These are phyloP conservation scores for Aphidius colemani DNA, from an alignment of 2,888 invertebrate species.

Conservation along the genomic window DNA sequence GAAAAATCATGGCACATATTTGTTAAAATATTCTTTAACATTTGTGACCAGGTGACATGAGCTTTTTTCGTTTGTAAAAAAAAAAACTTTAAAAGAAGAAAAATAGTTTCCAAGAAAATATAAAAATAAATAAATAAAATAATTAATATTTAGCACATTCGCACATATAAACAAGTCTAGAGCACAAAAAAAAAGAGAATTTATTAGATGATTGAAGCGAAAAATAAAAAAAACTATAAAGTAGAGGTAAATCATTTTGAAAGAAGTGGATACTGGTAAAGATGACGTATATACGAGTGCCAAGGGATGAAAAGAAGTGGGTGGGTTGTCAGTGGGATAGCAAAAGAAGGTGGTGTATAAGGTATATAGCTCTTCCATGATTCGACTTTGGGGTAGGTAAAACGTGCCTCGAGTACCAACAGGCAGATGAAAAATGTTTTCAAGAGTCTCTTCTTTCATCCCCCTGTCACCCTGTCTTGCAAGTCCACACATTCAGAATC, in stretches of 20 bases:
- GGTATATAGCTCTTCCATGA: slow-evolving; percentile 27
- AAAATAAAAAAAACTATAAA: neutral
- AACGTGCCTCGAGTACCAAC: slow-evolving; percentile 43
- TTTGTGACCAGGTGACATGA: no score
- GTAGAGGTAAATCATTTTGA: slow-evolving; percentile 2
- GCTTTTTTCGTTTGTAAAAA: no score
- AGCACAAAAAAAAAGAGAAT: neutral
- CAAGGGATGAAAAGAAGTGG: slow-evolving; percentile 1
- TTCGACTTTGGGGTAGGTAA: slow-evolving; percentile 39
- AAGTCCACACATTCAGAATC: slow-evolving; percentile 23
- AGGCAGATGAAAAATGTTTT: slow-evolving; percentile 42
- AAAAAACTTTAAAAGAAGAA: no score
- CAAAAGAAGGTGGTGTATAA: neutral
- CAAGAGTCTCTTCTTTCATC: slow-evolving; percentile 32
- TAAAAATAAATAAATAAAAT: no score
- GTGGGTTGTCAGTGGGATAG: neutral
- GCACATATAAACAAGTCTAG: neutral
- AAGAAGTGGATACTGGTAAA: slow-evolving; percentile 16
- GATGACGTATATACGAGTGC: neutral
- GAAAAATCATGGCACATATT: no score
- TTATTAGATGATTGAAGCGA: no score
- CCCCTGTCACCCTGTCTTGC: slow-evolving; percentile 15
- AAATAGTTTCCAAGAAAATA: no score
- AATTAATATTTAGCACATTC: no score
- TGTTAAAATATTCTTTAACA: no score